A percentile compares a stretch with the other conserved stretches of the same genome.
phyloP scores from a whole-genome alignment of 2,888 invertebrate species.

The Itoplectis maculator region DNA sequence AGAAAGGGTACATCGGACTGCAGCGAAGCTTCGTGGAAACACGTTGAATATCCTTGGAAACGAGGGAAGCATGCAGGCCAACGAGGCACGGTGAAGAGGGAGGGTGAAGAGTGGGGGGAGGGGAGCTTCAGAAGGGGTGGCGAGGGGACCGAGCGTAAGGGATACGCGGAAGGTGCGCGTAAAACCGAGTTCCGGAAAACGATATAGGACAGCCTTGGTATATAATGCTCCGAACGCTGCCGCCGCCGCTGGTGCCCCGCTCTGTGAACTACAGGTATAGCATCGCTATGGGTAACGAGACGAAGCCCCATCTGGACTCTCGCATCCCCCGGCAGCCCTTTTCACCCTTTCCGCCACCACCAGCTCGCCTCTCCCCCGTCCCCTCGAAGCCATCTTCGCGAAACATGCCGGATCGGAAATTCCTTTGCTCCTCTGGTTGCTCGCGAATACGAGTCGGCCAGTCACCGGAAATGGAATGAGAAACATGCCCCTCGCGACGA shows the following conservation, averaged over 20 bases:
- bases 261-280: background rate
- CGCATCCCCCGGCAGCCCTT: slow-evolving; percentile 1
- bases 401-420: slow-evolving; percentile 66
- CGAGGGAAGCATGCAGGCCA: slow-evolving; percentile 49
- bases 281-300: background rate
- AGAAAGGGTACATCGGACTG: slow-evolving; percentile 39
- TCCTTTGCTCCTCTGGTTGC: slow-evolving; percentile 45
- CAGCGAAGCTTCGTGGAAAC: slow-evolving; percentile 55
- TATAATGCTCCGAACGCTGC: background rate
- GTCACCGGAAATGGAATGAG: slow-evolving; percentile 43
- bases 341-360: background rate
- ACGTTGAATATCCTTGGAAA: slow-evolving; percentile 49
- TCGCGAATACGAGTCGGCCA: slow-evolving; percentile 3
- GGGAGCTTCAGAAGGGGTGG: too few species aligned
- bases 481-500: slow-evolving; percentile 18
- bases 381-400: slow-evolving; percentile 21
- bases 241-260: background rate
- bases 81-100: slow-evolving; percentile 8
- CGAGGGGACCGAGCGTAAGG: too few species aligned
- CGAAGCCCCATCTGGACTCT: slow-evolving; percentile 9
- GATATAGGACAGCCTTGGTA: slow-evolving; percentile 16
- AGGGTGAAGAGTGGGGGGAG: background rate
- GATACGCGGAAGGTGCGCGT: slow-evolving; percentile 74
- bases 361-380: too few species aligned
- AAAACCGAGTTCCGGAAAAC: slow-evolving; percentile 74